phyloP scores from a whole-genome alignment of 2,888 invertebrate genomes.

The Zaprionus obscuricornis region DNA sequence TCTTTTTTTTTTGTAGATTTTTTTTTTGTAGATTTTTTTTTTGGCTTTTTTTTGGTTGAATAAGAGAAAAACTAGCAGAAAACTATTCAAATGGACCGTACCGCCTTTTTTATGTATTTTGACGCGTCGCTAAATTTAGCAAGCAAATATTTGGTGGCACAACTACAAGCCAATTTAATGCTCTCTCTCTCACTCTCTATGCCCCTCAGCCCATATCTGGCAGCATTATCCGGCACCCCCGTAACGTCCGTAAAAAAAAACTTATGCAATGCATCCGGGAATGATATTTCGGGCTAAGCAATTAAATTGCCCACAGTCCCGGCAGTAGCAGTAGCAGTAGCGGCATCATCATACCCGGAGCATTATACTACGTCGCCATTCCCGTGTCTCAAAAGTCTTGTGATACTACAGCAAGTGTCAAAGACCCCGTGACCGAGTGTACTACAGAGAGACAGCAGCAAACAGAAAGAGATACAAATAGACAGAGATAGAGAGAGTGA shows the following conservation, averaged over 20 bases:
- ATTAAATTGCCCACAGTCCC: conserved; percentile 59
- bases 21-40: no score
- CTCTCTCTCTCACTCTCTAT: conserved; percentile 3
- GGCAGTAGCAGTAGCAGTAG: conserved; percentile 4
- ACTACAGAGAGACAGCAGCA: conserved; percentile 44
- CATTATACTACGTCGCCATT: no score
- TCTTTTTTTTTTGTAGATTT: no score
- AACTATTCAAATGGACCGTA: conserved; percentile 49
- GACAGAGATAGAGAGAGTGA: conserved; percentile 15
- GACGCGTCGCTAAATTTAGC: conserved; percentile 74
- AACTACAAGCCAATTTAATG: conserved; percentile 42
- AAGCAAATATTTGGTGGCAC: conserved; percentile 65
- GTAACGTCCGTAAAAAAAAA: no score
- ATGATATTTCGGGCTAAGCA: conserved; percentile 51
- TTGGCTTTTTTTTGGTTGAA: no score
- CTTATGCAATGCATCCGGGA: conserved; percentile 72
- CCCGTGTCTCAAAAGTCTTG: not conserved
- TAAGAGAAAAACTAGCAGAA: conserved; percentile 43
- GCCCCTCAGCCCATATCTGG: not conserved
- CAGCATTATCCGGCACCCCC: not conserved
- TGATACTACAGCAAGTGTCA: conserved; percentile 62
- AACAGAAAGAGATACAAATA: conserved; percentile 7
- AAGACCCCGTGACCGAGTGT: conserved; percentile 82
- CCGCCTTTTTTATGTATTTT: conserved; percentile 64
- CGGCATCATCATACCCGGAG: no score